Conservation (phyloP, 1,140 invertebrate genomes). For the Drosophila bifasciata region DNA sequence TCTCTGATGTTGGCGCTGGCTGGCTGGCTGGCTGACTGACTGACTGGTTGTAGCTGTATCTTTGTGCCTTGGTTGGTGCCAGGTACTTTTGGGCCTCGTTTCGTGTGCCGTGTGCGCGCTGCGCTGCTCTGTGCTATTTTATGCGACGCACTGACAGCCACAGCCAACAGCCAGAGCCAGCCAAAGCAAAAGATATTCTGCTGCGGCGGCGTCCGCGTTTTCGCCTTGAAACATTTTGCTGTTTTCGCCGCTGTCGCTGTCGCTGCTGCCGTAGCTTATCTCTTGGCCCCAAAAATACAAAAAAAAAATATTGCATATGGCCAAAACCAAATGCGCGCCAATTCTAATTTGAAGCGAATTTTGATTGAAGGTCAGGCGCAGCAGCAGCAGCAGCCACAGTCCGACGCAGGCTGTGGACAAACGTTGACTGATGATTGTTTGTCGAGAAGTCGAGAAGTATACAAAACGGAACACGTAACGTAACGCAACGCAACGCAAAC, state of each 20-base stretch:
- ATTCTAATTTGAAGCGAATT: slow-evolving; percentile 73
- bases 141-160: slow-evolving; percentile 61
- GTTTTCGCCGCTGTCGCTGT: slow-evolving; percentile 33
- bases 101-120: slow-evolving; percentile 49
- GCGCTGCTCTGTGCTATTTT: slow-evolving; percentile 72
- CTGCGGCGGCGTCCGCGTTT: slow-evolving; percentile 63
- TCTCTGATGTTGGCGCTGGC: slow-evolving; percentile 57
- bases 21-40: no score
- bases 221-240: slow-evolving; percentile 82
- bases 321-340: slow-evolving; percentile 65
- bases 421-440: slow-evolving; percentile 73
- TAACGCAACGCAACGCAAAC: slow-evolving; percentile 49
- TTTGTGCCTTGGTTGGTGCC: slow-evolving; percentile 32
- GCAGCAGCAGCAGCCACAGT: slow-evolving; percentile 34
- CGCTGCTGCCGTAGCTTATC: slow-evolving; percentile 60
- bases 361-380: slow-evolving; percentile 65
- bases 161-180: no score
- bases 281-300: slow-evolving; percentile 68
- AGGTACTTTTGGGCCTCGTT: slow-evolving; percentile 71
- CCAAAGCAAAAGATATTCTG: slow-evolving; percentile 21
- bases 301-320: slow-evolving; percentile 47
- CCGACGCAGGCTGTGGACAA: slow-evolving; percentile 71
- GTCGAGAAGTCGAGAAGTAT: slow-evolving; percentile 49
- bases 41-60: slow-evolving; percentile 50
- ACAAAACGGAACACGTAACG: slow-evolving; percentile 40